phyloP scores from a whole-genome alignment of 2,888 invertebrate species.

The Corythucha ciliata region DNA sequence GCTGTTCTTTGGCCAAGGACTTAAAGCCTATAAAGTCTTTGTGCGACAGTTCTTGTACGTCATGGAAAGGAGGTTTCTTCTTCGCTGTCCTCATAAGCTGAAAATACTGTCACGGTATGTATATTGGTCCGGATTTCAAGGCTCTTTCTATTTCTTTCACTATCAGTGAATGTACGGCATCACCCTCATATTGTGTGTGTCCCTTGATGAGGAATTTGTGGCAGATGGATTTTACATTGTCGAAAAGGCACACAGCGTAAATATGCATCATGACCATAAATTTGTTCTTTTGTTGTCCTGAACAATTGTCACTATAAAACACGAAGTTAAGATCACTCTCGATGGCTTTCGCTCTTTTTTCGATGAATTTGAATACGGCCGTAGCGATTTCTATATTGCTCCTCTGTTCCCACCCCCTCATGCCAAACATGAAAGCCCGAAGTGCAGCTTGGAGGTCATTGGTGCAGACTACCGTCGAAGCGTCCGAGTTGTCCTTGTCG shows the following conservation, averaged over 20 bases:
- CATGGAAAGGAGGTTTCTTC: slow-evolving; percentile 9
- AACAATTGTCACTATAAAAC: slow-evolving; percentile 4
- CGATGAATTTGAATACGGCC: no score
- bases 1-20: background rate
- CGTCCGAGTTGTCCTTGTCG: no score
- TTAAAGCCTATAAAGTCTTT: slow-evolving; percentile 14
- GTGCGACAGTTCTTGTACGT: slow-evolving; percentile 7
- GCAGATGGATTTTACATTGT: background rate
- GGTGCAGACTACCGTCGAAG: slow-evolving; percentile 6
- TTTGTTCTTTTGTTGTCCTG: slow-evolving; percentile 26
- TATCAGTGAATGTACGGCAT: slow-evolving; percentile 2
- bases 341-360: no score
- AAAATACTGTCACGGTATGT: slow-evolving; percentile 10
- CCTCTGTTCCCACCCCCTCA: slow-evolving; percentile 29
- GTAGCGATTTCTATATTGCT: no score
- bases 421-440: slow-evolving; percentile 31
- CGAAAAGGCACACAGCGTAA: slow-evolving; percentile 5
- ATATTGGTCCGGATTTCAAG: slow-evolving; percentile 14
- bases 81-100: slow-evolving; percentile 15
- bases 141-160: slow-evolving; percentile 15
- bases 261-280: slow-evolving; percentile 29
- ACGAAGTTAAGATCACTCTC: slow-evolving; percentile 29
- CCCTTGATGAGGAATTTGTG: slow-evolving; percentile 14
- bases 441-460: slow-evolving; percentile 12
- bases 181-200: slow-evolving; percentile 18